A percentile compares a stretch with the other conserved stretches of the same genome.
Evolutionary conservation across 1,140 invertebrate species (phyloP).

Genomic region (honey bee (Apis mellifera)): DNA sequence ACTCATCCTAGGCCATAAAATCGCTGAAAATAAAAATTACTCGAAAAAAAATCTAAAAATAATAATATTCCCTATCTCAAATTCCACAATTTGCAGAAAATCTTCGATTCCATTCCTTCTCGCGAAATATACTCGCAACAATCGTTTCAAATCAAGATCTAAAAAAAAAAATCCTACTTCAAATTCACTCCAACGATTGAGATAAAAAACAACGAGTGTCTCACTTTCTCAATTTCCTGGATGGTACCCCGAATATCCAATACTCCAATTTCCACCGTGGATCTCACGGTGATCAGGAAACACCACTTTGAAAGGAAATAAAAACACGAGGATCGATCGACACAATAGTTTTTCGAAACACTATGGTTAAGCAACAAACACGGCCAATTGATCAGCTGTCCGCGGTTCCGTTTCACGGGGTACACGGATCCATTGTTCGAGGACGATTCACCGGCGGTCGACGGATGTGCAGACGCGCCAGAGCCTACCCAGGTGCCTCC

Average conservation of each 20-base stretch:
- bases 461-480: slow-evolving; percentile 36
- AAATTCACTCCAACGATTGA: too few relatives aligned
- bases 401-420: slow-evolving; percentile 34
- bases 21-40: too few relatives aligned
- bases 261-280: too few relatives aligned
- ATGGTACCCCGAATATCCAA: neutral
- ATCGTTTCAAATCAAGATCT: too few relatives aligned
- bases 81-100: too few relatives aligned
- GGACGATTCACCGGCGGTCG: slow-evolving; percentile 35
- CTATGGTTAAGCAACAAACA: neutral
- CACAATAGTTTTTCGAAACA: slow-evolving; percentile 23
- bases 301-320: neutral
- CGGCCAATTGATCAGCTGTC: slow-evolving; percentile 20
- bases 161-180: too few relatives aligned
- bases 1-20: too few relatives aligned
- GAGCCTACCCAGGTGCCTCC: slow-evolving; percentile 53
- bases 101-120: too few relatives aligned
- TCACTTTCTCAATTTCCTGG: neutral
- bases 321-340: slow-evolving; percentile 1
- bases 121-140: too few relatives aligned
- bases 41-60: too few relatives aligned
- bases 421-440: slow-evolving; percentile 33
- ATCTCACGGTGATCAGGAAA: neutral
- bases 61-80: too few relatives aligned
- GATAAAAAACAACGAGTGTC: neutral